Conservation (phyloP, 1,140 invertebrate species). For the Caenorhabditis tropicalis region DNA sequence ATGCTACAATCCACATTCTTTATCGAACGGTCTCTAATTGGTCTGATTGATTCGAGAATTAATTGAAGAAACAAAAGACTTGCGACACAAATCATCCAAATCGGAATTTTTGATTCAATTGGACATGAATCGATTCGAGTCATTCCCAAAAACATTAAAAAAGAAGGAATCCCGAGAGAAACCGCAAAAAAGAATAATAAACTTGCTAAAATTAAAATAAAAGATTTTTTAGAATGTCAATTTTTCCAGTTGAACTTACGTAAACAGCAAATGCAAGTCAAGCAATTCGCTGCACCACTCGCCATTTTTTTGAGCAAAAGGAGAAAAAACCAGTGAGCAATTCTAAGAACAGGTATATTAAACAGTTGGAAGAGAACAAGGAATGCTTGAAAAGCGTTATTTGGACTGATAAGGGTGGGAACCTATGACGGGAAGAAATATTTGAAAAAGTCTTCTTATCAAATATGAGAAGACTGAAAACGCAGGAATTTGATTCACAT, state of each 20-base stretch:
- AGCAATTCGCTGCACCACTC: not conserved
- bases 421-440: no score
- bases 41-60: not conserved
- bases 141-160: not conserved
- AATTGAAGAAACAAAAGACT: not conserved
- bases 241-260: not conserved
- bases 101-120: not conserved
- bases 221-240: not conserved
- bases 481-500: no score
- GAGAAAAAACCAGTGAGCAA: no score
- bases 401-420: no score
- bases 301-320: not conserved
- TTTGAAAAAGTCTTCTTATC: no score
- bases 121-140: not conserved
- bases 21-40: not conserved
- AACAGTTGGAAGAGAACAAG: not conserved
- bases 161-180: not conserved
- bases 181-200: not conserved
- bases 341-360: no score
- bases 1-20: not conserved
- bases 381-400: no score
- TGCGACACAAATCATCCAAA: slow-evolving; percentile 12
- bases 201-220: not conserved
- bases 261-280: not conserved
- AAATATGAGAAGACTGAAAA: no score